Percentiles rank a stretch among this genome's conserved stretches.
These are phyloP conservation scores for Zaprionus inermis DNA, from an alignment of 1,140 invertebrate species.

Conservation along the genomic window DNA sequence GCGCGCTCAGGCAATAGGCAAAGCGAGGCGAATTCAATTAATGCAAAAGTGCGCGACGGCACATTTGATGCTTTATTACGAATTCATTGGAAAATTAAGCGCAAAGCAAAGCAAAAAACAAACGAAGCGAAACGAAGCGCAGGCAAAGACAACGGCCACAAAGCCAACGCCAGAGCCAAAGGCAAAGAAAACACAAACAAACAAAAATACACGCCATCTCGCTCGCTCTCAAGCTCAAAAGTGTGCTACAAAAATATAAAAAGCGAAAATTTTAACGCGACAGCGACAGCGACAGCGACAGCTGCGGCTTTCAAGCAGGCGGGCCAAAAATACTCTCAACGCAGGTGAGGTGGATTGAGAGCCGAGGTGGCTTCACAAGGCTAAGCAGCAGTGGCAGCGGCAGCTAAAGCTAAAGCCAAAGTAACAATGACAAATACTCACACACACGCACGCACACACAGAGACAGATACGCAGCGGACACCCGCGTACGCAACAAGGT, in stretches of 20 bases:
- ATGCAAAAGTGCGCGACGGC: constrained; percentile 17
- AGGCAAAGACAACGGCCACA: too few relatives aligned
- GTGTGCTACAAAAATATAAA: constrained; percentile 59
- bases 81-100: constrained; percentile 39
- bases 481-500: constrained; percentile 83
- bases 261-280: constrained; percentile 22
- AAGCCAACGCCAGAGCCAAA: constrained; percentile 19
- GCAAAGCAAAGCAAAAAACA: constrained; percentile 12
- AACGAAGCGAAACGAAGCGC: too few relatives aligned
- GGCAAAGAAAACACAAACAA: constrained; percentile 40
- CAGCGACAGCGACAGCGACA: constrained; percentile 17
- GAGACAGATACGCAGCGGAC: constrained; percentile 41
- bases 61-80: constrained; percentile 19
- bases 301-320: constrained; percentile 39
- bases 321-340: constrained; percentile 25
- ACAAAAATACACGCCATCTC: constrained; percentile 9
- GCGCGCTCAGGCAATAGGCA: not conserved
- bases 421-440: constrained; percentile 47
- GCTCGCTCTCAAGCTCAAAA: constrained; percentile 39
- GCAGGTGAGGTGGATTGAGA: constrained; percentile 31
- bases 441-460: constrained; percentile 18
- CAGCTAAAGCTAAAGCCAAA: constrained; percentile 22
- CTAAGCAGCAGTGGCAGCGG: constrained; percentile 55
- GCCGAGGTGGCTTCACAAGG: constrained; percentile 56
- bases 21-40: constrained; percentile 39